Base-by-base conservation (phyloP, 1,140 invertebrate species). In the Lucilia sericata region DNA sequence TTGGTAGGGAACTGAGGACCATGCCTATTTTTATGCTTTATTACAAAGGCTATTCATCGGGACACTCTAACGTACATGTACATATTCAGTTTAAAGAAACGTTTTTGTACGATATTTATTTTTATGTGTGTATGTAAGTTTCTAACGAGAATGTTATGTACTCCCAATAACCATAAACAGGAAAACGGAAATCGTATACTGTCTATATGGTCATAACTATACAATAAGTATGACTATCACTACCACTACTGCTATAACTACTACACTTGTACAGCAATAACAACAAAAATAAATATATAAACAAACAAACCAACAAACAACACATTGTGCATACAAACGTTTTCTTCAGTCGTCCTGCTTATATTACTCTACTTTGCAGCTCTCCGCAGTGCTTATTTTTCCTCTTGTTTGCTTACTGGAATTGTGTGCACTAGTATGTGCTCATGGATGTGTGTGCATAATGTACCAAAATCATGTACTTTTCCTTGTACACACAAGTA, bases 111-210 rank as follows among this genome's bases (percentile, higher is more conserved):
- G 14, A 17, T 60, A 60, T n/a, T 7, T n/a, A 60, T 17, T 17
- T 60, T 9, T 21, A 25, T 70, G n/a, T 19, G 8, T 65, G n/a
- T 65, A 19, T 5, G 60, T n/a, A 14, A 19, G n/a, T 70, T 70
- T 70, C 65, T 70, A 70, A 21, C 8, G 5, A 25, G n/a, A 25
- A 70, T 70, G 21, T 19, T 70, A 21, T 70, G 65, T 21, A 70
- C 65, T 70, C n/a, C 10, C 65, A 42, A 78, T 49, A 78, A 42
- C 34, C 75, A 78, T 49, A 78, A 42, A 78, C 75, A 78, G 34
- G 47, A 42, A 78, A 42, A 78, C 25, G 47, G 75, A 78, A 70
- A 70, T 70, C 65, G 65, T 70, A 70, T 70, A 70, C 19, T 19
- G 65, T 70, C 65, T 70, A 70, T 70, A 70, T 25, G 65, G 65